Percentiles rank a stretch among this genome's conserved stretches.
phyloP scores from a whole-genome alignment of 2,888 invertebrate genomes.

The Plebejus anna region DNA sequence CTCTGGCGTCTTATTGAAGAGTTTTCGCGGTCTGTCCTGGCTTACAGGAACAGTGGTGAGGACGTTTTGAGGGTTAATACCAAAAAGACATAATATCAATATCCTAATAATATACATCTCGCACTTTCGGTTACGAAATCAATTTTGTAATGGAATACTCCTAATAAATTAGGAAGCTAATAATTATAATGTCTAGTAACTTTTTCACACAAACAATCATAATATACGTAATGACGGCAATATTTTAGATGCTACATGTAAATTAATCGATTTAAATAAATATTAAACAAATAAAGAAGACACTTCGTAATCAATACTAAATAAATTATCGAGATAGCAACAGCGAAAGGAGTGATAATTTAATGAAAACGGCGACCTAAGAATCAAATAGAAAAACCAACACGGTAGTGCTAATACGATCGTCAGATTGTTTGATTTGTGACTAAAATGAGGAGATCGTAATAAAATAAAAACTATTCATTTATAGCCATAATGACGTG shows the following conservation, averaged over 20 bases:
- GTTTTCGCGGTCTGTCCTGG: too few species aligned
- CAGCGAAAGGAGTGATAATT: slow-evolving; percentile 52
- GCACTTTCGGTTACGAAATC: neutral
- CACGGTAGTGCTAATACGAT: slow-evolving; percentile 46
- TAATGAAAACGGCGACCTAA: slow-evolving; percentile 46
- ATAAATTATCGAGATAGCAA: slow-evolving; percentile 42
- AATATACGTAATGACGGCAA: neutral
- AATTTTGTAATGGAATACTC: neutral
- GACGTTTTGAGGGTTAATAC: too few species aligned
- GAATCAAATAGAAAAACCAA: slow-evolving; percentile 45
- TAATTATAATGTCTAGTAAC: neutral
- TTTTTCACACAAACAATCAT: slow-evolving; percentile 6
- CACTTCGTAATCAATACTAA: slow-evolving; percentile 17
- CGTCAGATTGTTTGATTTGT: slow-evolving; percentile 9
- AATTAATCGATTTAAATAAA: slow-evolving; percentile 15
- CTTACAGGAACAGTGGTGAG: too few species aligned
- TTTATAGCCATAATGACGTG: too few species aligned
- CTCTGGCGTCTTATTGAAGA: too few species aligned
- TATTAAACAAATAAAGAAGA: slow-evolving; percentile 23
- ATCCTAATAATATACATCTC: too few species aligned
- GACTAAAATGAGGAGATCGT: neutral
- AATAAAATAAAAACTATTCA: neutral
- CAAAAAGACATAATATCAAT: too few species aligned
- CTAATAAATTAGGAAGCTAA: slow-evolving; percentile 11
- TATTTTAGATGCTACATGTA: slow-evolving; percentile 7